Evolutionary conservation across 1,140 invertebrate species (phyloP).

Genomic region (Apis laboriosa): DNA sequence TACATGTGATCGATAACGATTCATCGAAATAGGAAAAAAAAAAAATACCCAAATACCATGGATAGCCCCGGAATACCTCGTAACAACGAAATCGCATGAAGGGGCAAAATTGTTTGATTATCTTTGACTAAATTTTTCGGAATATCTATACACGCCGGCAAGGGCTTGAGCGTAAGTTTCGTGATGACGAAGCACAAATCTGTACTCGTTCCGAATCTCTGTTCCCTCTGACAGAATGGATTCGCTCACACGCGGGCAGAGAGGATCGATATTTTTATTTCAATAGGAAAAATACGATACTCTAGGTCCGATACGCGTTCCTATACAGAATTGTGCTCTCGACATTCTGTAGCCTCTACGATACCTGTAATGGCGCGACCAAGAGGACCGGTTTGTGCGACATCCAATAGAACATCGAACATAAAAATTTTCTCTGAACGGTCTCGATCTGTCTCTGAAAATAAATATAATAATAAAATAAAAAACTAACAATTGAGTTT

Average conservation of each 20-base stretch:
- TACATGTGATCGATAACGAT: constrained; percentile 9
- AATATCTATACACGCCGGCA: constrained; percentile 39
- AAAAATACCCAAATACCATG: constrained; percentile 57
- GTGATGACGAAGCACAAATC: constrained; percentile 57
- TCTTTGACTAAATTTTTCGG: constrained; percentile 63
- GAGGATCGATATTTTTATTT: constrained; percentile 21
- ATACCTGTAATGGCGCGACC: constrained; percentile 52
- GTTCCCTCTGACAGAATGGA: neutral
- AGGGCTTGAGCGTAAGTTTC: constrained; percentile 58
- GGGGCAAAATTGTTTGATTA: constrained; percentile 57
- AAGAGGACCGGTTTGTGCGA: constrained; percentile 47
- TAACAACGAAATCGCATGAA: constrained; percentile 38
- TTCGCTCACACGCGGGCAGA: constrained; percentile 16
- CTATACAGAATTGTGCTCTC: constrained; percentile 51
- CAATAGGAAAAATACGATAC: constrained; percentile 3
- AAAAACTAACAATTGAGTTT: neutral
- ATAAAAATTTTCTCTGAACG: constrained; percentile 1
- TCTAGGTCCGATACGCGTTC: constrained; percentile 6
- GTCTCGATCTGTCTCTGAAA: constrained; percentile 4
- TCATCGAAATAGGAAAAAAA: constrained; percentile 13
- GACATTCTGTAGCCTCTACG: constrained; percentile 63
- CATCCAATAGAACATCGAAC: constrained; percentile 5
- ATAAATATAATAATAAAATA: neutral
- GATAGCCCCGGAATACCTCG: constrained; percentile 24
- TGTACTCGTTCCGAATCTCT: constrained; percentile 8